Evolutionary conservation across 2,797 vertebrate genomes (phyloP).

Genomic region (Buphagus erythrorhynchus): DNA sequence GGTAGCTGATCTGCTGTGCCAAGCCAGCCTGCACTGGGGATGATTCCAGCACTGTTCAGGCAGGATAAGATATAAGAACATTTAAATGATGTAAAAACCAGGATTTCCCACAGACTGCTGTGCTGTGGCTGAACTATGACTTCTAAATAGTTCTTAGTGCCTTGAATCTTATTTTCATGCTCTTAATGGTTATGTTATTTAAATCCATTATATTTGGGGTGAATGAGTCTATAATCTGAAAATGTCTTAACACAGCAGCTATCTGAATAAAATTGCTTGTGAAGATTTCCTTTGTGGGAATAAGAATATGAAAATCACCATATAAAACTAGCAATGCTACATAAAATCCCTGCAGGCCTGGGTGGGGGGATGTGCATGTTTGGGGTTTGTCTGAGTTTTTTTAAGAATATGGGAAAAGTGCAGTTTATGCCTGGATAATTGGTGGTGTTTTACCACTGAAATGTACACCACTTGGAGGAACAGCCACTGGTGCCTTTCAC

Average conservation of each 20-base stretch:
- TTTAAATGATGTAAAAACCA: neutral
- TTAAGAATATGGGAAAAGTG: neutral
- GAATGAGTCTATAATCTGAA: neutral
- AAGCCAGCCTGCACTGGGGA: neutral
- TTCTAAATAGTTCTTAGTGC: neutral
- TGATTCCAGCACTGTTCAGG: neutral
- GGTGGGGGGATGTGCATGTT: neutral
- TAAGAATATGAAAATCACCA: neutral
- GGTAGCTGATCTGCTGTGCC: neutral
- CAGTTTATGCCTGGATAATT: constrained; percentile 48
- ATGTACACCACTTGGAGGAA: constrained; percentile 30
- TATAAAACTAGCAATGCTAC: neutral
- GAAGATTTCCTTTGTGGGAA: neutral
- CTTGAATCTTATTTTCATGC: neutral
- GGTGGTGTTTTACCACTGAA: constrained; percentile 35
- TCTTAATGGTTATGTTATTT: neutral
- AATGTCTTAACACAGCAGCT: neutral
- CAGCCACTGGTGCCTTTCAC: neutral
- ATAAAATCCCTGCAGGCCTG: neutral
- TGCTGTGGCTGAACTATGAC: neutral
- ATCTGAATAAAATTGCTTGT: neutral
- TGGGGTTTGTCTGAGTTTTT: neutral
- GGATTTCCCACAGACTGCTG: neutral
- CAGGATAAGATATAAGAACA: neutral
- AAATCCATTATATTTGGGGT: neutral